Evolutionary conservation across 2,888 invertebrate genomes (phyloP).

Genomic region (Cephus rjabovi): DNA sequence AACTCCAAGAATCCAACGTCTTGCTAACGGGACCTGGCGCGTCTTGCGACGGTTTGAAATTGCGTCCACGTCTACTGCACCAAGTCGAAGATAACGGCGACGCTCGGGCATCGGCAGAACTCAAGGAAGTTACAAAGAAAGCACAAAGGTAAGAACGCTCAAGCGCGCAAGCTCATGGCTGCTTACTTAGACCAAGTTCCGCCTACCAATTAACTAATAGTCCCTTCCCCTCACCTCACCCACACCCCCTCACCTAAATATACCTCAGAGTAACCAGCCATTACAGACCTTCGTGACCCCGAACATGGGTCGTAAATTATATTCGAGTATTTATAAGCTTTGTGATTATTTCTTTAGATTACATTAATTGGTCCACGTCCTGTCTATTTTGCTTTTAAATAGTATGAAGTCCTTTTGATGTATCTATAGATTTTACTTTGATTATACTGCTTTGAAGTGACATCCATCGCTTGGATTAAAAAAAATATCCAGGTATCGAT

Average conservation of each 20-base stretch:
- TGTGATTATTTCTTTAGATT: not conserved
- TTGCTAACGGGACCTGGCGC: too few species aligned
- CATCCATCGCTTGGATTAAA: too few species aligned
- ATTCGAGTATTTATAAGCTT: not conserved
- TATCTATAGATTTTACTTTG: not conserved
- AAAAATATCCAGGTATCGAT: not conserved
- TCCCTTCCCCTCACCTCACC: not conserved
- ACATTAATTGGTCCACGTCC: not conserved
- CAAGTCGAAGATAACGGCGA: not conserved
- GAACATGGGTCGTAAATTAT: not conserved
- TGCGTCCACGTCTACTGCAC: not conserved
- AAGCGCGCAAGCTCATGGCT: conserved; percentile 37
- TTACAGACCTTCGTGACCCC: not conserved
- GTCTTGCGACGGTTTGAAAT: too few species aligned
- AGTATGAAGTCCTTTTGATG: not conserved
- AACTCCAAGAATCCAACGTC: not conserved
- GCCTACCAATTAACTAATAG: not conserved
- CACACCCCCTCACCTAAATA: not conserved
- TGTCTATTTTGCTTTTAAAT: not conserved
- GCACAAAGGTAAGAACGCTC: conserved; percentile 24
- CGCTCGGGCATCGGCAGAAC: not conserved
- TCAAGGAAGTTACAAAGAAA: conserved; percentile 13
- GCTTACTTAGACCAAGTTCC: not conserved
- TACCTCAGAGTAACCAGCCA: not conserved
- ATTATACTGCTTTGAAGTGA: too few species aligned